These are phyloP conservation scores for Mnemiopsis leidyi DNA, from an alignment of 37 sponge, comb jelly and placozoan genomes.

Conservation along the genomic window DNA sequence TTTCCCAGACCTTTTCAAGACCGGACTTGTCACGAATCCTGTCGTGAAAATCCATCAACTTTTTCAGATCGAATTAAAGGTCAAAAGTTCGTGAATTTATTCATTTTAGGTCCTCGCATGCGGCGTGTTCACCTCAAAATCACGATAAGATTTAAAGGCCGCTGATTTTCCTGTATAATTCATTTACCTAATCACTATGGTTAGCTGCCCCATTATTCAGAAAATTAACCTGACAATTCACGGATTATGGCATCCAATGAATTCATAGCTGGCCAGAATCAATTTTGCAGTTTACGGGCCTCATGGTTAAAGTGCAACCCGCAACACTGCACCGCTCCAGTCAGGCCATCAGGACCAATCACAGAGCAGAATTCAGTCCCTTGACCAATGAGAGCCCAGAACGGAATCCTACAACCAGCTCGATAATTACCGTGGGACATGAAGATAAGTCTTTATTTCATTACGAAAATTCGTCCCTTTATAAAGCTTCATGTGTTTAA, in stretches of 20 bases:
- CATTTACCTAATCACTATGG: too few relatives aligned
- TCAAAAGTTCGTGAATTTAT: too few relatives aligned
- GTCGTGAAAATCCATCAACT: too few relatives aligned
- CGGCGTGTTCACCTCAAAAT: too few relatives aligned
- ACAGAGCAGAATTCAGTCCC: background rate
- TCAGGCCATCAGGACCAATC: background rate
- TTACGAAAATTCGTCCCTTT: background rate
- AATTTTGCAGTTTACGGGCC: background rate
- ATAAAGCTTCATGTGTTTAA: too few relatives aligned
- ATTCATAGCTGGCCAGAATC: background rate
- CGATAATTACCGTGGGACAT: background rate
- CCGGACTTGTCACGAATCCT: too few relatives aligned
- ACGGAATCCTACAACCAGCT: background rate
- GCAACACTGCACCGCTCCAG: background rate
- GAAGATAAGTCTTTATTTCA: background rate
- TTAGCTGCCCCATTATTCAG: background rate
- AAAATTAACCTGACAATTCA: background rate
- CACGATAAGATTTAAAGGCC: too few relatives aligned
- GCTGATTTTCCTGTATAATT: too few relatives aligned
- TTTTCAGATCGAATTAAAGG: too few relatives aligned
- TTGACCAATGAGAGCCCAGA: background rate
- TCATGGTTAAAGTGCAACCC: background rate
- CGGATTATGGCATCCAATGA: background rate
- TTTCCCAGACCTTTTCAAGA: too few relatives aligned
- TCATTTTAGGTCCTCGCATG: too few relatives aligned